A percentile compares a stretch with the other conserved stretches of the same genome.
These are phyloP conservation scores for Taxidea taxus DNA, from an alignment of 2,113 vertebrate genomes.

Conservation along the genomic window DNA sequence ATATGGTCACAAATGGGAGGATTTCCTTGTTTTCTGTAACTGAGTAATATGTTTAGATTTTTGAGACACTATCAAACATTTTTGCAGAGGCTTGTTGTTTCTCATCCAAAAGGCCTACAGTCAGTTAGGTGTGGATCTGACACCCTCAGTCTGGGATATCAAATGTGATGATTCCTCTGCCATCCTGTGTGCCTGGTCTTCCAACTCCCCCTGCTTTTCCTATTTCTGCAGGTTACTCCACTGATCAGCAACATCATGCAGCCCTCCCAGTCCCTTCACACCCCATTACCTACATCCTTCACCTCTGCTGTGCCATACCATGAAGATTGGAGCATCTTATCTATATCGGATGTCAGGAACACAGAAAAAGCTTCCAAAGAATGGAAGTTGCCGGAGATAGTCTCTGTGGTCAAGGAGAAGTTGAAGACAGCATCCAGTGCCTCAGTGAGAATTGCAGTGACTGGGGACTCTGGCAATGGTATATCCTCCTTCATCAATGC, in stretches of 20 bases:
- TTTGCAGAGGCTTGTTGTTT: neutral
- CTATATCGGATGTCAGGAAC: neutral
- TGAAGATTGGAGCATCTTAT: rapidly evolving
- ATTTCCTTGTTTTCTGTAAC: neutral
- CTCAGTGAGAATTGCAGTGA: neutral
- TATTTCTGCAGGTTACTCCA: neutral
- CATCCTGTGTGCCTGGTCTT: rapidly evolving
- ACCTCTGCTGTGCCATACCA: rapidly evolving
- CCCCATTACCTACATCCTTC: neutral
- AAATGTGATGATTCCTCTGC: too few species aligned
- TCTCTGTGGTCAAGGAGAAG: neutral
- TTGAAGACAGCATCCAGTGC: neutral
- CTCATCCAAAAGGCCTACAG: neutral
- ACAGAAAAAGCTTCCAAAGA: neutral
- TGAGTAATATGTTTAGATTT: neutral
- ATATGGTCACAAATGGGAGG: neutral
- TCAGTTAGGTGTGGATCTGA: neutral
- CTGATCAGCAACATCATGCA: neutral
- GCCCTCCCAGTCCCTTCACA: too few species aligned
- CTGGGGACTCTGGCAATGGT: constrained; percentile 20
- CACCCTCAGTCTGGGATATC: neutral
- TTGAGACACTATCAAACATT: neutral
- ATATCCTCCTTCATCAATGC: constrained; percentile 69
- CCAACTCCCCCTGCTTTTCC: neutral
- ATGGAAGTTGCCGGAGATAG: neutral